These are phyloP conservation scores for Taenioides sp. DNA, from an alignment of 2,797 vertebrate genomes.

Conservation along the genomic window DNA sequence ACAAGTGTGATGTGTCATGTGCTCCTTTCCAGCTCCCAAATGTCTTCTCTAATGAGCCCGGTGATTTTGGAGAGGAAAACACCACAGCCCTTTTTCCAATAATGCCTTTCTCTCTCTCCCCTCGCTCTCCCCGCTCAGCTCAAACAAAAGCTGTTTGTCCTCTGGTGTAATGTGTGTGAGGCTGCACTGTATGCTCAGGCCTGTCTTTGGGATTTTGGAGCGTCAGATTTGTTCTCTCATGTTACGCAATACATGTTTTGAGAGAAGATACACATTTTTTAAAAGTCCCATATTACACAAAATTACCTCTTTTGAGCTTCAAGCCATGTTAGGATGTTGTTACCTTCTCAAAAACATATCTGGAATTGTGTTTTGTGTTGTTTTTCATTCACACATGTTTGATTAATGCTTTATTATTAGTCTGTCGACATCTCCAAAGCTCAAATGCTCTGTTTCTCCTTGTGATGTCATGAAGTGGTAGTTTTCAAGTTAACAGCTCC, in stretches of 20 bases:
- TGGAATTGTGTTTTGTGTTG: no score
- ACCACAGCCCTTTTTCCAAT: slow-evolving; percentile 78
- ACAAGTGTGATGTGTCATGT: slow-evolving; percentile 78
- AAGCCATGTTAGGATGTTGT: no score
- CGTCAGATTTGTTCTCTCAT: slow-evolving; percentile 25
- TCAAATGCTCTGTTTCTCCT: no score
- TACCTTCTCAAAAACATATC: no score
- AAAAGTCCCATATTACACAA: no score
- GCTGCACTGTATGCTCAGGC: slow-evolving; percentile 34
- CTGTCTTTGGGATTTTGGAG: slow-evolving; percentile 46
- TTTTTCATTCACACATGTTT: no score
- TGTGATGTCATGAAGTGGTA: no score
- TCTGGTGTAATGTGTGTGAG: slow-evolving; percentile 60
- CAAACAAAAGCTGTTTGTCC: slow-evolving; percentile 81
- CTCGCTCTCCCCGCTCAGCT: slow-evolving; percentile 72
- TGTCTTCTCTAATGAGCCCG: slow-evolving; percentile 79
- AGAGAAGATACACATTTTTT: neutral
- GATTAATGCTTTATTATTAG: no score
- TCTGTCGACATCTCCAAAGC: no score
- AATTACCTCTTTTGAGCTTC: no score
- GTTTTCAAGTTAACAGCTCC: no score
- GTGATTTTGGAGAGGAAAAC: slow-evolving; percentile 80
- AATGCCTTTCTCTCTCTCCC: slow-evolving; percentile 71
- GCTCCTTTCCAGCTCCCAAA: slow-evolving; percentile 74
- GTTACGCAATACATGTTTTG: slow-evolving; percentile 2